These are phyloP conservation scores for Lutjanus erythropterus DNA, from an alignment of 2,113 vertebrate genomes.

Conservation along the genomic window DNA sequence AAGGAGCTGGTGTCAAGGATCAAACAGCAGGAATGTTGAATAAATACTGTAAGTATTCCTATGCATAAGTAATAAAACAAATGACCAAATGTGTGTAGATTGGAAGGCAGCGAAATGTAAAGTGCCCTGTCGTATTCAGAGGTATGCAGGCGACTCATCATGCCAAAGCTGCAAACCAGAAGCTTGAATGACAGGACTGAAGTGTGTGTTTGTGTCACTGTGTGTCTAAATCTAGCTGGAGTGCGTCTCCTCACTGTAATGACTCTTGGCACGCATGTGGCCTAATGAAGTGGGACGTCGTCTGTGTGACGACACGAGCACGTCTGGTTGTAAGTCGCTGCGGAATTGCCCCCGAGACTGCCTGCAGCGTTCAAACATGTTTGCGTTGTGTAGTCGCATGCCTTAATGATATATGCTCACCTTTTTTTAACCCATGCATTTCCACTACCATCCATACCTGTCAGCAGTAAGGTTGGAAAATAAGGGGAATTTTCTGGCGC, in stretches of 20 bases:
- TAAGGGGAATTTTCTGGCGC: too few species aligned
- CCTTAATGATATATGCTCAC: neutral
- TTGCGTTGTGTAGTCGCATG: conserved; percentile 9
- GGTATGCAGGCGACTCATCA: conserved; percentile 24
- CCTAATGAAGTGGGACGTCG: conserved; percentile 58
- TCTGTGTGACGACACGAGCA: conserved; percentile 33
- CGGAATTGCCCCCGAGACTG: neutral
- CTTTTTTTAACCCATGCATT: neutral
- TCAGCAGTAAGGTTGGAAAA: too few species aligned
- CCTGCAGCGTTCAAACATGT: conserved; percentile 21
- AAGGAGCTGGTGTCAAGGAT: conserved; percentile 48
- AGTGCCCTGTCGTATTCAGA: neutral
- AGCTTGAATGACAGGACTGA: conserved; percentile 28
- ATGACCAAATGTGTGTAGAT: conserved; percentile 12
- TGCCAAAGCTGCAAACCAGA: neutral
- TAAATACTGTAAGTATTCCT: conserved; percentile 45
- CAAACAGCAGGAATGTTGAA: conserved; percentile 43
- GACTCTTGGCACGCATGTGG: conserved; percentile 44
- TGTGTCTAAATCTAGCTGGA: conserved; percentile 20
- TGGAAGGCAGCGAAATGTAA: neutral
- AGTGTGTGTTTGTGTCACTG: conserved; percentile 12
- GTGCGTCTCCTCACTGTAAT: conserved; percentile 48
- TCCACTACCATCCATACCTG: too few species aligned
- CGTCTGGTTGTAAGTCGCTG: conserved; percentile 12
- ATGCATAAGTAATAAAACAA: neutral